Base-by-base conservation (phyloP, 2,797 vertebrate species). In the Sciurus carolinensis region DNA sequence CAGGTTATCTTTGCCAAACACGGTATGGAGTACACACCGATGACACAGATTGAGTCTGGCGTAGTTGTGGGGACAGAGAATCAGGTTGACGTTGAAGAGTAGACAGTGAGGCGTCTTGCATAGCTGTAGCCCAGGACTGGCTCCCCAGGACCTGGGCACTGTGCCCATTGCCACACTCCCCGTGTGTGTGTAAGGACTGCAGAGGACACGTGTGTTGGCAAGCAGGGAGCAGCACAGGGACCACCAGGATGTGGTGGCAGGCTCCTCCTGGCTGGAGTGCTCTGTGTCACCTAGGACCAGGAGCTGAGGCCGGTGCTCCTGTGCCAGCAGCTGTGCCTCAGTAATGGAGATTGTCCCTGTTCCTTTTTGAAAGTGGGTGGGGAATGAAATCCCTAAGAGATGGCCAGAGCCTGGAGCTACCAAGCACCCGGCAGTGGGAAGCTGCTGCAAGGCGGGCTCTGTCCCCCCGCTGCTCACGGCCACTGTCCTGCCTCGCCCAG, bases 351-450 rank as follows among this genome's bases (percentile, higher is more conserved):
- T 39, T 24, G 0, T 69, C 50, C 52, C 13, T 0, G 2, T 20
- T 52, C 73, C 44, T 47, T 69, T 92, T 77, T 67, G 67, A 24
- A 77, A 39, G 80, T 5, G 15, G 87, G 17, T 5, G 33, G 50
- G 81, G 71, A 71, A 11, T 20, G 85, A 80, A 13, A 3, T 3
- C 24, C 0, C 3, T 17, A 9, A 7, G 1, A 24, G n/a, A 57
- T 50, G 54, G 20, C n/a, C 5, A 1, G 3, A 18, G 75, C 4
- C 10, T 15, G 0, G 52, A 22, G 17, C 17, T 33, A 20, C 1
- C 1, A 33, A 1, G 7, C 0, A 22, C 50, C 24, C 14, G 0
- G 47, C 6, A 7, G 22, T 5, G 1, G n/a, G 3, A 12, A 22
- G 47, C 22, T 8, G 13, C 64, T 5, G 22, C 8, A 1, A 17